These are phyloP conservation scores for Enteromius paludinosus DNA, from an alignment of 2,797 vertebrate genomes.

Conservation along the genomic window DNA sequence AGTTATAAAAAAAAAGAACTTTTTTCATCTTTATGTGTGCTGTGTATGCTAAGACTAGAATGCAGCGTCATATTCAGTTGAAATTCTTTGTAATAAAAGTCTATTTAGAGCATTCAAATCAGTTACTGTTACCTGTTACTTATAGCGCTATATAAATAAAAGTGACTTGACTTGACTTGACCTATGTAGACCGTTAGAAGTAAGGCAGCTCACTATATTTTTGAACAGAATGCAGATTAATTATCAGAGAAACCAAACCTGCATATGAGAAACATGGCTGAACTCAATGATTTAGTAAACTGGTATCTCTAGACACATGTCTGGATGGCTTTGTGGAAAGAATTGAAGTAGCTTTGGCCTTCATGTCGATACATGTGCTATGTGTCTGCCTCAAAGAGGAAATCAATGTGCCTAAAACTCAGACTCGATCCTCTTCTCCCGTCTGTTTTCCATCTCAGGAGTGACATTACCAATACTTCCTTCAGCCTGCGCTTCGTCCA, in stretches of 20 bases:
- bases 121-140: not conserved
- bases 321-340: conserved; percentile 18
- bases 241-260: not conserved
- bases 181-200: not conserved
- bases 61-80: not conserved
- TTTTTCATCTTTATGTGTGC: too few species aligned
- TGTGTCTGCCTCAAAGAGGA: conserved; percentile 5
- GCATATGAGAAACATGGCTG: not conserved
- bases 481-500: conserved; percentile 69
- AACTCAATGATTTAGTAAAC: not conserved
- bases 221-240: not conserved
- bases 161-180: too few species aligned
- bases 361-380: not conserved
- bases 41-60: not conserved
- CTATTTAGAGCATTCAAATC: not conserved
- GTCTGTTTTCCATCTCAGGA: conserved; percentile 67
- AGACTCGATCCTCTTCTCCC: not conserved
- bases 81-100: not conserved
- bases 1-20: not conserved
- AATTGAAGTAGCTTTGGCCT: not conserved
- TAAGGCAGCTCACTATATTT: not conserved
- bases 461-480: conserved; percentile 70
- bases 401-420: conserved; percentile 4
- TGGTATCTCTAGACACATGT: not conserved
- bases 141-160: too few species aligned